Evolutionary conservation across 2,113 vertebrate genomes (phyloP), one percentile per base, ranked within the genome.

Genomic region (Muscicapa adusta): DNA sequence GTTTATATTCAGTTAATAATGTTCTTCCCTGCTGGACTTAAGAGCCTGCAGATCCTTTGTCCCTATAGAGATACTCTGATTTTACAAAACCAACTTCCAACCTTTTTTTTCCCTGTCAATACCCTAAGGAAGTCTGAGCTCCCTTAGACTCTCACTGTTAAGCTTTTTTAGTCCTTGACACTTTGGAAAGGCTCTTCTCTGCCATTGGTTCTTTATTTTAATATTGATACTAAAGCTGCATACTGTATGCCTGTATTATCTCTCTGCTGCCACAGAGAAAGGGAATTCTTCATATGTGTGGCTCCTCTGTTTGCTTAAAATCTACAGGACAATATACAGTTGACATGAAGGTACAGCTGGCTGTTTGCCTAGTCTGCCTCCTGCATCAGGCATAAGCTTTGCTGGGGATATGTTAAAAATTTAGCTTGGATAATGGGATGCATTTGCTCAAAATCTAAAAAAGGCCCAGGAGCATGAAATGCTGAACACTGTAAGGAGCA

Each of bases 1-100:
- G 81, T 95, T 94, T 95, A 79, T 76, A 65, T 70, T 70, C 67
- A 87, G 40, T 73, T 87, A 92, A 91, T 85, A 76, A 74, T 28
- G 40, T 75, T 89, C 45, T 71, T 81, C 57, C 61, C 31, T 38
- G 40, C 48, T 81, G 70, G 47, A 61, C 34, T 74, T 86, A 77
- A 63, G 53, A 86, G 56, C 38, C 56, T 78, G 65, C 22, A 88
- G n/a, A 92, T 42, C 29, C 67, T 85, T 71, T 80, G 67, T 76
- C 77, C 65, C 80, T 70, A 1, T 8, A 51, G 66, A 93, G 45
- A 76, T 65, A 78, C 23, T 71, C 31, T 45, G n/a, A 76, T 56
- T 86, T 45, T 43, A 87, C 2, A 19, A 85, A 94, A 86, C 16
- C 18, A 56, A 63, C 68, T 80, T 74, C 74, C 42, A 72, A 58